Percentiles rank a stretch among this genome's conserved stretches.
phyloP scores from a whole-genome alignment of 2,888 invertebrate species.

The Volucella bombylans region DNA sequence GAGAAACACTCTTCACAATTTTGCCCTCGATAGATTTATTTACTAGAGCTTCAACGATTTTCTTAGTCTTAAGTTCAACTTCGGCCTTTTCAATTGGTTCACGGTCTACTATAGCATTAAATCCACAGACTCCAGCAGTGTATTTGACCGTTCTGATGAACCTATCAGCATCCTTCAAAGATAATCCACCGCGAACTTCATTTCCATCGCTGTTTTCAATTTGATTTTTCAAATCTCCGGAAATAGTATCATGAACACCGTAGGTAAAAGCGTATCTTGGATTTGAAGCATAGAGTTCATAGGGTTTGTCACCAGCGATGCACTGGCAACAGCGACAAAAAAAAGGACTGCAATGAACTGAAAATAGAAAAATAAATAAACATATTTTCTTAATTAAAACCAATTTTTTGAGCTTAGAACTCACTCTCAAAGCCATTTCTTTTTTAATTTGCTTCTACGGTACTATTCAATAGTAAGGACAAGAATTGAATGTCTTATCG shows the following conservation, averaged over 20 bases:
- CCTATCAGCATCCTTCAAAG: conserved; percentile 82
- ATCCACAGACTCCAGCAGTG: conserved; percentile 82
- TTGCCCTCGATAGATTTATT: conserved; percentile 1
- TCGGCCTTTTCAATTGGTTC: conserved; percentile 76
- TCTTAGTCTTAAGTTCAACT: too few species aligned
- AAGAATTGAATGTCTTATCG: too few species aligned
- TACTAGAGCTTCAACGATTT: conserved; percentile 4
- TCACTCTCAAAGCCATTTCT: too few species aligned
- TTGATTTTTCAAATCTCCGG: conserved; percentile 82
- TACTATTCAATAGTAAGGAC: too few species aligned
- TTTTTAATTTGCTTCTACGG: too few species aligned
- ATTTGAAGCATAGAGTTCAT: conserved; percentile 58
- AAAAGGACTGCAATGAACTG: not conserved
- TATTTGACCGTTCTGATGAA: conserved; percentile 82
- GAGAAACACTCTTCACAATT: conserved; percentile 39
- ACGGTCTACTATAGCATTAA: conserved; percentile 82
- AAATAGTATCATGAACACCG: conserved; percentile 80
- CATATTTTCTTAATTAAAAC: not conserved
- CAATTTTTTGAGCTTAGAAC: too few species aligned
- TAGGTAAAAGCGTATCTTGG: conserved; percentile 78
- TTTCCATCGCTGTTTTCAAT: conserved; percentile 82
- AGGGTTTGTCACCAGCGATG: conserved; percentile 11
- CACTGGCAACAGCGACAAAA: conserved; percentile 19
- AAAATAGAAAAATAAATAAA: not conserved
- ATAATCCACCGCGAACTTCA: conserved; percentile 82